Base-by-base conservation (phyloP, 2,888 invertebrate species). In the Lasioglossum leucozonium region DNA sequence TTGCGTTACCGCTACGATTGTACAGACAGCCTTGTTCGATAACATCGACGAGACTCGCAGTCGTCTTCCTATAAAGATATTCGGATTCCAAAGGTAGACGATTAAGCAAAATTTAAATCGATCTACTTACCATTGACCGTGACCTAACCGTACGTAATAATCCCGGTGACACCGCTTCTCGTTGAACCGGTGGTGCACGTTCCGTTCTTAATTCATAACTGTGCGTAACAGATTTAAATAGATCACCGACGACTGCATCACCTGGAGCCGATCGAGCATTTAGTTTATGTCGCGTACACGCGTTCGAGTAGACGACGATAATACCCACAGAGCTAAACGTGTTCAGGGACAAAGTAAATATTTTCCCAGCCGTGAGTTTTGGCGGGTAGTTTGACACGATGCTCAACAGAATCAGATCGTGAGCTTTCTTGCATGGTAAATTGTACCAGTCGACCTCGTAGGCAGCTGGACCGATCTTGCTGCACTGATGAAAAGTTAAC, bases 331-430 rank as follows among this genome's bases (percentile, higher is more conserved):
- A 40, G n/a, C 78, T 85, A 84, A 93, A 93, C 22, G 89, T 91
- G 16, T 72, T 79, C 10, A 92, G 73, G 0, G 93, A 92, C 3
- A 93, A 58, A 8, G 91, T 84, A 8, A 91, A 75, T 72, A 93
- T 86, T 84, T 91, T 93, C 37, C 92, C 93, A 73, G 92, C 93
- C 6, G 92, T 92, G 11, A 93, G 88, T 72, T 85, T 90, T 0
- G 88, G 86, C 0, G 92, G 92, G 79, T 86, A 83, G 74, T 89
- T 91, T 2, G 92, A 82, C 34, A 91, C 88, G 0, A 81, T 34
- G 3, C 91, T 87, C 42, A 92, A 69, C 55, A 93, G 67, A 79
- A 93, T 90, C 8, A 93, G 42, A 30, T 75, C 71, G 5, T 65
- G 72, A 13, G 84, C 88, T 40, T 30, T 81, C 37, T 85, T 84